Conservation (phyloP, 2,797 vertebrate genomes). For the Hippopotamyrus pictus region DNA sequence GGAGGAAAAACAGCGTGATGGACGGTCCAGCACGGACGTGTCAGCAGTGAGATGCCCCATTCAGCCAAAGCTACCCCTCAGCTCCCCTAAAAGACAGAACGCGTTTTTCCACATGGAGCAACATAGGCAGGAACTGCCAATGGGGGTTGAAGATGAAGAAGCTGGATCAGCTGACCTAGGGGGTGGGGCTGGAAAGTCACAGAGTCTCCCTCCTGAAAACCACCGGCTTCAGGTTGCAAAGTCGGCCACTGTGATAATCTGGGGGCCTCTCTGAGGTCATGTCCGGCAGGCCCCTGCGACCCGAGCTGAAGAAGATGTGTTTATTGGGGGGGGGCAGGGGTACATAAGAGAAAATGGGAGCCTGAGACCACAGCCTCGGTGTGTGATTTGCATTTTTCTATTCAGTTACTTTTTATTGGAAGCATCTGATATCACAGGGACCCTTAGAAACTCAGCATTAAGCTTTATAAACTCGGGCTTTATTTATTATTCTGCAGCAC, state of each 20-base stretch:
- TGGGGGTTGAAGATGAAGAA: not conserved
- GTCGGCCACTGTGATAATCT: conserved; percentile 68
- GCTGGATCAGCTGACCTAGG: not conserved
- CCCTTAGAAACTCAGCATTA: not conserved
- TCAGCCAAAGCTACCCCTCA: not conserved
- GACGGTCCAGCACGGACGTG: not conserved
- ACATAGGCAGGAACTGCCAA: not conserved
- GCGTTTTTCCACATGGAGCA: not conserved
- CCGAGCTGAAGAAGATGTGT: conserved; percentile 55
- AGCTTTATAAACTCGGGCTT: not conserved
- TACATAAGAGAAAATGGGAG: not conserved
- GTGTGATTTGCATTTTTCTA: not conserved
- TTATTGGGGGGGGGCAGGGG: not conserved
- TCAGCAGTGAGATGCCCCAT: not conserved
- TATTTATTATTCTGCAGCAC: not conserved
- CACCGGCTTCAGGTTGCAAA: conserved; percentile 54
- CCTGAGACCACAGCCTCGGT: not conserved
- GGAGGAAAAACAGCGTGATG: not conserved
- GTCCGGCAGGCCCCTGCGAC: conserved; percentile 59
- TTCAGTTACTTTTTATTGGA: not conserved
- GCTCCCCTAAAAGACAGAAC: not conserved
- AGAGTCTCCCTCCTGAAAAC: not conserved
- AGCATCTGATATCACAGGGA: not conserved
- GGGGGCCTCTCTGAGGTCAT: conserved; percentile 54
- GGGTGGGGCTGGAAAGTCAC: not conserved